Percentiles rank a stretch among this genome's conserved stretches.
Evolutionary conservation across 2,797 vertebrate genomes (phyloP).

Genomic region (Okamejei kenojei): DNA sequence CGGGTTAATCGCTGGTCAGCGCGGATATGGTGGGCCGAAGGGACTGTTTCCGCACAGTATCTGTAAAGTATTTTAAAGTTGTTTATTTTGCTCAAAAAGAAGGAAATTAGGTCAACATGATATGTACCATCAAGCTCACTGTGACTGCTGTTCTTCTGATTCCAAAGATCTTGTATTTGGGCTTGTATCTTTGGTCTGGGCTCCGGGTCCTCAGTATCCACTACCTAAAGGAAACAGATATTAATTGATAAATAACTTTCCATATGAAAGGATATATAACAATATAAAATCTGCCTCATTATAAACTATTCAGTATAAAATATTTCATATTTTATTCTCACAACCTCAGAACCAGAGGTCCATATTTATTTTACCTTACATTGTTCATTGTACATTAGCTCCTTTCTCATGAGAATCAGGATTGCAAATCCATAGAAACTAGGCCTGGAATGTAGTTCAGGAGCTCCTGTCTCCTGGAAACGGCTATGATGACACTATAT

Average conservation of each 20-base stretch:
- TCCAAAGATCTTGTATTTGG: constrained; percentile 51
- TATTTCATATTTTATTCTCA: background rate
- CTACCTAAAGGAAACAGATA: constrained; percentile 51
- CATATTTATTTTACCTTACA: background rate
- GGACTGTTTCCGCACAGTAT: too few species aligned
- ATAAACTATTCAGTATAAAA: background rate
- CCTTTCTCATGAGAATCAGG: background rate
- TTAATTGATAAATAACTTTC: background rate
- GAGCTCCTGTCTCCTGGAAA: background rate
- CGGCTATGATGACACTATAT: background rate
- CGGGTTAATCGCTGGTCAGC: too few species aligned
- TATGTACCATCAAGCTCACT: constrained; percentile 27
- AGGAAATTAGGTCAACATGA: background rate
- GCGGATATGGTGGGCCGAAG: too few species aligned
- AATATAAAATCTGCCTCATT: background rate
- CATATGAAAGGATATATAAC: background rate
- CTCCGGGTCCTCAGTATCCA: constrained; percentile 48
- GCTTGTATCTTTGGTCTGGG: constrained; percentile 53
- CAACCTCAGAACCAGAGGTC: background rate
- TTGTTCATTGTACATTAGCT: background rate
- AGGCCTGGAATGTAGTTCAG: background rate
- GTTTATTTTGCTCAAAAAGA: background rate
- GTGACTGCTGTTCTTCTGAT: constrained; percentile 44
- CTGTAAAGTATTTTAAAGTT: background rate
- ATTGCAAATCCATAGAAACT: background rate